Percentiles rank a stretch among this genome's conserved stretches.
phyloP scores from a whole-genome alignment of 2,888 invertebrate genomes.

The Heliconius cydno region DNA sequence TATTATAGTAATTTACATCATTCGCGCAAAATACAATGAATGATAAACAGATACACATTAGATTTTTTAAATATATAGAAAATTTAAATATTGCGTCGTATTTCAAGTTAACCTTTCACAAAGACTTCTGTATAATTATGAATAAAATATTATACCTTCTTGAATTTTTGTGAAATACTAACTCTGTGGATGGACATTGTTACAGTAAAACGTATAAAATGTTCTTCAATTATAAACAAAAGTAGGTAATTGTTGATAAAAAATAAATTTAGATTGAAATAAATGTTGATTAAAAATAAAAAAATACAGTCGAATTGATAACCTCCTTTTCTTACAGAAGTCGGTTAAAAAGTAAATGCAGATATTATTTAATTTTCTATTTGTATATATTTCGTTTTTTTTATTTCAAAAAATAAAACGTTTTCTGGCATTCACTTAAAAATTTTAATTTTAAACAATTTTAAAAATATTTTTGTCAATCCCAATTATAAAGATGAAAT shows the following conservation, averaged over 20 bases:
- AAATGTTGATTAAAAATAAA: too few relatives aligned
- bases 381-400: neutral
- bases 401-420: too few relatives aligned
- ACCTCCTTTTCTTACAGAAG: too few relatives aligned
- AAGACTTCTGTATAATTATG: conserved; percentile 18
- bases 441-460: too few relatives aligned
- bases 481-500: too few relatives aligned
- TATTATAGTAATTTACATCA: neutral
- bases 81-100: conserved; percentile 5
- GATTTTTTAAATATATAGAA: neutral
- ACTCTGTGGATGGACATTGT: conserved; percentile 4
- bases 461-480: too few relatives aligned
- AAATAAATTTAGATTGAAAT: too few relatives aligned
- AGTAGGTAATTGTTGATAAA: neutral
- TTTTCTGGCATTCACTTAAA: too few relatives aligned
- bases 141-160: conserved; percentile 9
- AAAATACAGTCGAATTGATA: too few relatives aligned
- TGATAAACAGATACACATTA: neutral
- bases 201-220: neutral
- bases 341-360: neutral
- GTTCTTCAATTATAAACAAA: conserved; percentile 7
- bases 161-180: conserved; percentile 11
- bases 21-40: neutral
- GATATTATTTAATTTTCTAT: neutral
- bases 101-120: neutral